Conservation (phyloP, 2,113 vertebrate species). For the Numenius arquata region DNA sequence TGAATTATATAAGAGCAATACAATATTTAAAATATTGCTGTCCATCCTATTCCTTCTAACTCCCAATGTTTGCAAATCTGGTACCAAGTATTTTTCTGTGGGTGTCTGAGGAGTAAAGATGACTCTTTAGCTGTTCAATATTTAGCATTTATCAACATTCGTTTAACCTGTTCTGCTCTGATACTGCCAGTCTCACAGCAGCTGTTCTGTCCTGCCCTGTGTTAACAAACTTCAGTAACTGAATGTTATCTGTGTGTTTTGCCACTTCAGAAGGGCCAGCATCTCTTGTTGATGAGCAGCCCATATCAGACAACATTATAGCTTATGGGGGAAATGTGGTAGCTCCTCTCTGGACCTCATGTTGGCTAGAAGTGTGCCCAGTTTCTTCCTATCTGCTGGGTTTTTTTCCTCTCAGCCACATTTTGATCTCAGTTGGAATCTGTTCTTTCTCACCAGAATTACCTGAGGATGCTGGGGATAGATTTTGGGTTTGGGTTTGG, state of each 20-base stretch:
- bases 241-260: neutral
- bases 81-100: neutral
- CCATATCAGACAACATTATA: neutral
- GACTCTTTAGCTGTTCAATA: neutral
- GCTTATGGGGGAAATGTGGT: neutral
- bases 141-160: neutral
- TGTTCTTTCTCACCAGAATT: neutral
- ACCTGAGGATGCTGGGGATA: neutral
- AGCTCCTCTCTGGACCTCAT: neutral
- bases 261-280: neutral
- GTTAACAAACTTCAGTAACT: neutral
- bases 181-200: neutral
- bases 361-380: neutral
- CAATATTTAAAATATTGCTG: neutral
- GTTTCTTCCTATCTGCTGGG: neutral
- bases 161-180: neutral
- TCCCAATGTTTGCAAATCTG: neutral
- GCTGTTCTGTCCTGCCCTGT: neutral
- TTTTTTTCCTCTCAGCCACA: rapidly evolving
- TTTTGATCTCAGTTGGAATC: neutral
- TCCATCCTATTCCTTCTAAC: neutral
- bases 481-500: neutral
- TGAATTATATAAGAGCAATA: neutral
- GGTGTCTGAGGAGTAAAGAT: neutral
- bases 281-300: neutral